Evolutionary conservation across 2,888 invertebrate genomes (phyloP).

Genomic region (Sarcophaga caerulescens): DNA sequence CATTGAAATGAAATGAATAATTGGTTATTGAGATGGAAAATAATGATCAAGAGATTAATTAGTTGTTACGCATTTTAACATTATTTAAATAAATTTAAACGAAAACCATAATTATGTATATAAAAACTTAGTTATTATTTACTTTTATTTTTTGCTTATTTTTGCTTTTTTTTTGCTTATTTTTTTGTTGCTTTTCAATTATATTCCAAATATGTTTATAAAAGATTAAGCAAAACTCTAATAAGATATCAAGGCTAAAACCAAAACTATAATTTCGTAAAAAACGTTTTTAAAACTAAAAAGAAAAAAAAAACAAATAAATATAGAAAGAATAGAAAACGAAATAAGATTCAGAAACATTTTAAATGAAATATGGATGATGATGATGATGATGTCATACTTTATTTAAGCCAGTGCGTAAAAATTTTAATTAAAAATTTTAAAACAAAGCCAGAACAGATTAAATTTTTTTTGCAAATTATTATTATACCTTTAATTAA

Average conservation of each 20-base stretch:
- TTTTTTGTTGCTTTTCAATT: no score
- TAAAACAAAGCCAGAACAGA: no score
- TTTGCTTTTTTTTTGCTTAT: no score
- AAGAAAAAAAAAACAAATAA: background rate
- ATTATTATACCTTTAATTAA: background rate
- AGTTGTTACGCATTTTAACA: constrained; percentile 59
- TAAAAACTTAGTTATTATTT: background rate
- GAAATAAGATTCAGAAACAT: background rate
- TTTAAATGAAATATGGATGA: background rate
- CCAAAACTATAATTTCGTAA: background rate
- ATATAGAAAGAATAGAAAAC: background rate
- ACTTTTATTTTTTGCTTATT: background rate
- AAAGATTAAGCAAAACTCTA: background rate
- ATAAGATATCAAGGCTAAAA: constrained; percentile 42
- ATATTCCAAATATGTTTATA: no score
- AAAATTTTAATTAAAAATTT: background rate
- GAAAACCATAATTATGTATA: background rate
- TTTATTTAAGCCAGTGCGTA: background rate
- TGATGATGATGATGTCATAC: no score
- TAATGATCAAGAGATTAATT: constrained; percentile 27
- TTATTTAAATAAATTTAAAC: constrained; percentile 47
- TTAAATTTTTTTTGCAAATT: no score
- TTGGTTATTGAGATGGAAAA: constrained; percentile 25
- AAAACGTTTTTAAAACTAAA: background rate
- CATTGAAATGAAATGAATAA: background rate